phyloP scores from a whole-genome alignment of 1,140 invertebrate species.

The Diuraphis noxia region DNA sequence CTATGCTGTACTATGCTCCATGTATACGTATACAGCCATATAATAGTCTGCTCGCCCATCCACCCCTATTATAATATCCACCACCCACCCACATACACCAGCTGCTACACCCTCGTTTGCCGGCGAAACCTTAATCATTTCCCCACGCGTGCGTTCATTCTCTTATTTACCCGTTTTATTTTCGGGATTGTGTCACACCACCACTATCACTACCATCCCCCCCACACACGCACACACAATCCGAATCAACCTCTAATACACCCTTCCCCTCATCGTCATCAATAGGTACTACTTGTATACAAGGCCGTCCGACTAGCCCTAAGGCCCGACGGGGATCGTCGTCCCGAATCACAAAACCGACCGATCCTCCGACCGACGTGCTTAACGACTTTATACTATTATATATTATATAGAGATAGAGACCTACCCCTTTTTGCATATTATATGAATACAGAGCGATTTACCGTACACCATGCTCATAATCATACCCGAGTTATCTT shows the following conservation, averaged over 20 bases:
- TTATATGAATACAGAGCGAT: too few relatives aligned
- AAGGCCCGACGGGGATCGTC: not conserved
- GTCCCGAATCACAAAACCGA: not conserved
- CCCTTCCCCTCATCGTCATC: too few relatives aligned
- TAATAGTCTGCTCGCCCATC: not conserved
- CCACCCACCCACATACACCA: not conserved
- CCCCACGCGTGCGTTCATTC: not conserved
- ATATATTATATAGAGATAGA: too few relatives aligned
- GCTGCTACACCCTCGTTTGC: not conserved
- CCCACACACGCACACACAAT: too few relatives aligned
- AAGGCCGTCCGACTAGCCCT: not conserved
- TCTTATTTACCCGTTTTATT: not conserved
- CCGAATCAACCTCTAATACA: not conserved
- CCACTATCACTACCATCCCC: too few relatives aligned
- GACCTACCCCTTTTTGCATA: too few relatives aligned
- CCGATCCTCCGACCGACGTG: not conserved
- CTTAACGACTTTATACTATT: not conserved
- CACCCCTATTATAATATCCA: not conserved
- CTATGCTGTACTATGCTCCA: too few relatives aligned
- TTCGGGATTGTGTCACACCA: not conserved
- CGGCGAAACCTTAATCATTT: conserved; percentile 36
- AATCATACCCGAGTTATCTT: too few relatives aligned
- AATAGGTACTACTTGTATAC: too few relatives aligned
- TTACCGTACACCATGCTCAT: too few relatives aligned
- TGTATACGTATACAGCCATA: not conserved